These are phyloP conservation scores for Nibea coibor DNA, from an alignment of 2,113 vertebrate genomes.

Conservation along the genomic window DNA sequence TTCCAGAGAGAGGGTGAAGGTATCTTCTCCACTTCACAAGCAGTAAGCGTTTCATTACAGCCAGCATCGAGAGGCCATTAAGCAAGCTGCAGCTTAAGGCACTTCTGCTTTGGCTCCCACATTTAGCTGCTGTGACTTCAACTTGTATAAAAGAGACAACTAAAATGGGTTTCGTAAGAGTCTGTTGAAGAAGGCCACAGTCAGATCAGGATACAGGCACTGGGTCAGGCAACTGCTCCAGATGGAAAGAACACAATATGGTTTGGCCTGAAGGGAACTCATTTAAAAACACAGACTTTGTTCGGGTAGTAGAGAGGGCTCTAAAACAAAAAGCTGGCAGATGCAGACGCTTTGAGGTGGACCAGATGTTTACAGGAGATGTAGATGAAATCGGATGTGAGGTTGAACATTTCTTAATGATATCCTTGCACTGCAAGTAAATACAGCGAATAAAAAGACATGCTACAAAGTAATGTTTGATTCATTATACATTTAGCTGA, in stretches of 20 bases:
- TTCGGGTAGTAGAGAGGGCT: background rate
- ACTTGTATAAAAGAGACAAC: constrained; percentile 1
- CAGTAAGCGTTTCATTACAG: background rate
- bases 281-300: constrained; percentile 45
- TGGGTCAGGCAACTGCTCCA: constrained; percentile 21
- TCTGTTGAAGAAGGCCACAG: background rate
- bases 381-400: constrained; percentile 1
- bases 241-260: constrained; percentile 28
- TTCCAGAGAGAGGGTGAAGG: background rate
- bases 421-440: constrained; percentile 1
- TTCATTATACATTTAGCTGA: background rate
- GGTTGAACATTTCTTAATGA: background rate
- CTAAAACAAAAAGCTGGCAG: constrained; percentile 23
- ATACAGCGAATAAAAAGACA: constrained; percentile 17
- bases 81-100: constrained; percentile 5
- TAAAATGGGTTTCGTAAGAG: background rate
- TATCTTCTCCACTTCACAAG: constrained; percentile 14
- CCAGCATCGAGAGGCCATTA: background rate
- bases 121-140: background rate
- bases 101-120: background rate
- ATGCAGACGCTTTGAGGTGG: constrained; percentile 26
- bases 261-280: constrained; percentile 49
- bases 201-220: constrained; percentile 37
- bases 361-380: constrained; percentile 43
- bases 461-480: background rate